Base-by-base conservation (phyloP, 2,797 vertebrate species). In the Denticeps clupeoides region DNA sequence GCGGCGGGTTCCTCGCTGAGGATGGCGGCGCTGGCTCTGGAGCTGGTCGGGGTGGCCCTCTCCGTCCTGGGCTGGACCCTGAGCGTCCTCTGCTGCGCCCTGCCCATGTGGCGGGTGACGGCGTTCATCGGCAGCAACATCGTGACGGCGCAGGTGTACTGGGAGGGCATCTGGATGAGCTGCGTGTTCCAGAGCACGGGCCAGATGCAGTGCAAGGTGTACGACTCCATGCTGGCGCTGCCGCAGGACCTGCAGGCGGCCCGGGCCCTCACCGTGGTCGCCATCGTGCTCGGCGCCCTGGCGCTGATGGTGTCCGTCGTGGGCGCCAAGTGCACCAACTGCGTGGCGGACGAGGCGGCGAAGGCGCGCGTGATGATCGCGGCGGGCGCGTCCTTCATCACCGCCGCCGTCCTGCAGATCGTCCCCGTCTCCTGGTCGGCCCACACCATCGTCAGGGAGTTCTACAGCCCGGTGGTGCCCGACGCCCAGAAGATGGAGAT, bases 251-350 rank as follows among this genome's bases (percentile, higher is more conserved):
- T n/a, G n/a, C n/a, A n/a, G n/a, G n/a, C n/a, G 84, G 55, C 91
- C 43, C 75, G 91, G 0, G 91, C 90, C 1, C 76, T 95, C 53
- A 72, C 84, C 1, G 55, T 97, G 1, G 75, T 91, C 7, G 42
- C 86, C 62, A 82, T 95, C 27, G 55, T 95, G 3, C 10, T 94
- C 38, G 87, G 83, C 0, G 3, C 83, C 8, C 33, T 94, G 11
- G 89, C 82, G 1, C 74, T 93, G 7, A 64, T 96, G 22, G 74
- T 93, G 25, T 71, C 90, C 41, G 69, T 91, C 2, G 73, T 87
- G 47, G 92, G 90, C 0, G 93, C 90, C 6, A 89, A 94, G 74
- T 97, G 92, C 68, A 96, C 93, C 65, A 88, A n/a, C n/a, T n/a
- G n/a, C n/a, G n/a, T n/a, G n/a, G n/a, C n/a, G n/a, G n/a, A n/a